These are phyloP conservation scores for Hippocampus abdominalis DNA, from an alignment of 2,113 vertebrate genomes.

Conservation along the genomic window DNA sequence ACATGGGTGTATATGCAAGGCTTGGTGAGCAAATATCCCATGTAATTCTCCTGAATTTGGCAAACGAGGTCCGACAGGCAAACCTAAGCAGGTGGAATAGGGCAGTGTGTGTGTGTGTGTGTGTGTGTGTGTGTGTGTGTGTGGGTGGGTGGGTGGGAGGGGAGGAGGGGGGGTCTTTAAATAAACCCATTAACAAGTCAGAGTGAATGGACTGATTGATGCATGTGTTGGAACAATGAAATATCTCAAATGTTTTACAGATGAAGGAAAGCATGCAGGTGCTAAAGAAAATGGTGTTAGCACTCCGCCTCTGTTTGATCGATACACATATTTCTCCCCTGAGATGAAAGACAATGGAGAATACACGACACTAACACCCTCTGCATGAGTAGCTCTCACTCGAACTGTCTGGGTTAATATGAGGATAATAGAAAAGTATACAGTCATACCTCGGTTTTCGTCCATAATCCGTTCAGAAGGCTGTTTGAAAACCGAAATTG, in stretches of 20 bases:
- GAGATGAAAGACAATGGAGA: constrained; percentile 5
- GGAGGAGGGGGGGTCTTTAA: too few species aligned
- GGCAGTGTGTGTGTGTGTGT: constrained; percentile 6
- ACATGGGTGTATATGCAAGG: neutral
- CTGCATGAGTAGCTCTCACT: neutral
- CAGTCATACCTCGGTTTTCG: too few species aligned
- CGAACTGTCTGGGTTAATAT: constrained; percentile 1
- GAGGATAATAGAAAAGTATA: neutral
- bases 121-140: neutral
- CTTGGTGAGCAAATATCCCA: constrained; percentile 2
- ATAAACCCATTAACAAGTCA: constrained; percentile 39
- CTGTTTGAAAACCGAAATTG: too few species aligned
- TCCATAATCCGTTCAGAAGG: too few species aligned
- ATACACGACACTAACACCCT: neutral
- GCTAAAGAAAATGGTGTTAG: constrained; percentile 19
- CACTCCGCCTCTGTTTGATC: constrained; percentile 34
- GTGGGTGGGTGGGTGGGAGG: neutral
- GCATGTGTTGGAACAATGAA: constrained; percentile 20
- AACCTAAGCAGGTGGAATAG: constrained; percentile 9
- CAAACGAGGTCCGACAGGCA: constrained; percentile 11
- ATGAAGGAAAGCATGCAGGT: constrained; percentile 26
- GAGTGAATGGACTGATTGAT: constrained; percentile 42
- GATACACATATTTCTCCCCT: constrained; percentile 22
- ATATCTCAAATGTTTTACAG: constrained; percentile 20
- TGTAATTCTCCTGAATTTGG: constrained; percentile 15